phyloP scores from a whole-genome alignment of 2,888 invertebrate genomes.

The Nomada fucata region DNA sequence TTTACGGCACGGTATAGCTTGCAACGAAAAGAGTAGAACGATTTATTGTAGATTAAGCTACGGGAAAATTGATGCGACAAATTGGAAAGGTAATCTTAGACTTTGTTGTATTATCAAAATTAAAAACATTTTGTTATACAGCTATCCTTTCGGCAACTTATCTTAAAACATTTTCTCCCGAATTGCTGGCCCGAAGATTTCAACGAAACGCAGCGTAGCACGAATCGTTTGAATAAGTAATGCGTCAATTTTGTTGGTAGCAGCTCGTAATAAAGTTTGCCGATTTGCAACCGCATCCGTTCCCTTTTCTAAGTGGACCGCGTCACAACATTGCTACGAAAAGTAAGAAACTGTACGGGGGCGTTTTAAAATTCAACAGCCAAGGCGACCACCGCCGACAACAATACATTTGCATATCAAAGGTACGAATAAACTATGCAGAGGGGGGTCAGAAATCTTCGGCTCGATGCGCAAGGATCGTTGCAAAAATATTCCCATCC shows the following conservation, averaged over 20 bases:
- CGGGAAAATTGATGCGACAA: not conserved
- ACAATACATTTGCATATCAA: slow-evolving; percentile 67
- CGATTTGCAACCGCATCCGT: slow-evolving; percentile 23
- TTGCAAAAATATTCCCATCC: slow-evolving; percentile 48
- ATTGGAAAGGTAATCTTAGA: not conserved
- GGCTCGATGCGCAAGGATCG: slow-evolving; percentile 39
- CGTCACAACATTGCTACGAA: slow-evolving; percentile 19
- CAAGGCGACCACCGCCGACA: slow-evolving; percentile 43
- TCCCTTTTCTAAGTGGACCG: slow-evolving; percentile 47
- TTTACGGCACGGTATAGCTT: too few relatives aligned
- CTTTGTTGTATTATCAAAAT: too few relatives aligned
- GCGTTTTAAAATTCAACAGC: slow-evolving; percentile 61
- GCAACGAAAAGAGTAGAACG: too few relatives aligned
- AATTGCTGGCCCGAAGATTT: not conserved
- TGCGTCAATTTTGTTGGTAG: not conserved
- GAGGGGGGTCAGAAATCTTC: slow-evolving; percentile 60
- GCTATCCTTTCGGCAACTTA: too few relatives aligned
- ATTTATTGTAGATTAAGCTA: not conserved
- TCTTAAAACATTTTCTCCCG: not conserved
- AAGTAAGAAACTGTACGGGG: slow-evolving; percentile 27
- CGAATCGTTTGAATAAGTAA: slow-evolving; percentile 6
- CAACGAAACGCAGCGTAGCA: not conserved
- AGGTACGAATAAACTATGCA: slow-evolving; percentile 60
- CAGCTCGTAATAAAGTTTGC: not conserved
- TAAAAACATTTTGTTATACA: too few relatives aligned